Conservation (phyloP, 2,797 vertebrate species). For the Eulemur rubriventer region DNA sequence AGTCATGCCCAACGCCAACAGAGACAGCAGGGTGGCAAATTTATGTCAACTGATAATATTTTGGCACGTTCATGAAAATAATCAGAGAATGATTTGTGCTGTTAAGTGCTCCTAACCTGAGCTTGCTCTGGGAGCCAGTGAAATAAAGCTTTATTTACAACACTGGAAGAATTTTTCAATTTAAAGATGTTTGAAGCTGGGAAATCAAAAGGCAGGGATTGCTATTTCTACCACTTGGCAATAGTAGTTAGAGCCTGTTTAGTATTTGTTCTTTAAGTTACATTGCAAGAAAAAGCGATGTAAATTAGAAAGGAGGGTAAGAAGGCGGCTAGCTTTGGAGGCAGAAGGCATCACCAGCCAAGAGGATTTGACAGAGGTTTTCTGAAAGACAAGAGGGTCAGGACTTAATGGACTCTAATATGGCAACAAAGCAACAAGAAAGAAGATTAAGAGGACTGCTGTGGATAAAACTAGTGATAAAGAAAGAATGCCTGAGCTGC, state of each 20-base stretch:
- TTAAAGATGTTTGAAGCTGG: conserved; percentile 27
- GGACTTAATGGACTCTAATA: neutral
- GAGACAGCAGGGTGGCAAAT: neutral
- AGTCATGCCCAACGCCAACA: neutral
- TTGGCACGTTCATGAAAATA: conserved; percentile 1
- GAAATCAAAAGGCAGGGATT: neutral
- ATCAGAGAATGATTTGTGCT: neutral
- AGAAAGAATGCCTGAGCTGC: neutral
- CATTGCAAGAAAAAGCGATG: conserved; percentile 25
- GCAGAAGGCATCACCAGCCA: neutral
- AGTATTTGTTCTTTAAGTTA: conserved; percentile 19
- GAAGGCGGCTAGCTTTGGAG: neutral
- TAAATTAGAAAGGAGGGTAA: conserved; percentile 32
- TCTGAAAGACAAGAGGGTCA: conserved; percentile 40
- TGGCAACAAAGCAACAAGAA: neutral
- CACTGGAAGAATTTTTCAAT: neutral
- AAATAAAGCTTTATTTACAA: conserved; percentile 6
- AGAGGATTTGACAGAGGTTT: conserved; percentile 42
- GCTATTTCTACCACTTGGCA: neutral
- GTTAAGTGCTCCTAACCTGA: neutral
- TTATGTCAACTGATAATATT: neutral
- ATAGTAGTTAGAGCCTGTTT: conserved; percentile 7
- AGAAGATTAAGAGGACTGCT: neutral
- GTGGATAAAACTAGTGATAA: neutral
- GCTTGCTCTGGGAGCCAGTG: neutral